Conservation (phyloP, 1,140 invertebrate species). For the Danaus melanippus region DNA sequence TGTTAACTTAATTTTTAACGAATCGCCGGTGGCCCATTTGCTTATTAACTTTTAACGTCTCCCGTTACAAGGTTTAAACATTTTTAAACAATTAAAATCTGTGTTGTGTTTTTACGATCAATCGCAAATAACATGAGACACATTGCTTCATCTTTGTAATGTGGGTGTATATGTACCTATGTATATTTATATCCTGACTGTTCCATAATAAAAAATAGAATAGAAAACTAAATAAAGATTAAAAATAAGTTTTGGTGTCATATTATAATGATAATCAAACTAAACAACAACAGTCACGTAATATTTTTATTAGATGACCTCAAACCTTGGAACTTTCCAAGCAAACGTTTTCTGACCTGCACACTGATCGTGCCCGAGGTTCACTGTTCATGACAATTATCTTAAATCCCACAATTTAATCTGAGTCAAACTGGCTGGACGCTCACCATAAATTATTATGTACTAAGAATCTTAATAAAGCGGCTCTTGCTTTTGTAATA, state of each 20-base stretch:
- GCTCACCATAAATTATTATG: conserved; percentile 59
- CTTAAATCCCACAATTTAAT: conserved; percentile 53
- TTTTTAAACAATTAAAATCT: too few relatives aligned
- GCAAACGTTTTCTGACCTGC: conserved; percentile 25
- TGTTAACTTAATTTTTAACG: conserved; percentile 46
- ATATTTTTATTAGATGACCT: conserved; percentile 14
- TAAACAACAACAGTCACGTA: conserved; percentile 5
- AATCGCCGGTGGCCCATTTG: conserved; percentile 40
- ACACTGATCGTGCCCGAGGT: conserved; percentile 22
- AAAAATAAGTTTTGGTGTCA: too few relatives aligned
- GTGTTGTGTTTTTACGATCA: too few relatives aligned
- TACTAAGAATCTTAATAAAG: conserved; percentile 66
- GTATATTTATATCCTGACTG: too few relatives aligned
- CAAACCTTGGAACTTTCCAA: conserved; percentile 28
- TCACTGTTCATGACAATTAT: conserved; percentile 32
- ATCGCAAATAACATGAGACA: too few relatives aligned
- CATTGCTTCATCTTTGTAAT: too few relatives aligned
- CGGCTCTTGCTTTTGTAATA: conserved; percentile 61
- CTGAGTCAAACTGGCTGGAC: conserved; percentile 39
- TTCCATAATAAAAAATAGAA: too few relatives aligned
- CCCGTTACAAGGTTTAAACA: too few relatives aligned
- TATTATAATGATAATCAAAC: too few relatives aligned
- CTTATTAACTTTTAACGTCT: conserved; percentile 27
- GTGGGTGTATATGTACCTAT: too few relatives aligned
- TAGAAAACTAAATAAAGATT: too few relatives aligned